Base-by-base conservation (phyloP, 2,888 invertebrate genomes). In the Geotrupes spiniger region DNA sequence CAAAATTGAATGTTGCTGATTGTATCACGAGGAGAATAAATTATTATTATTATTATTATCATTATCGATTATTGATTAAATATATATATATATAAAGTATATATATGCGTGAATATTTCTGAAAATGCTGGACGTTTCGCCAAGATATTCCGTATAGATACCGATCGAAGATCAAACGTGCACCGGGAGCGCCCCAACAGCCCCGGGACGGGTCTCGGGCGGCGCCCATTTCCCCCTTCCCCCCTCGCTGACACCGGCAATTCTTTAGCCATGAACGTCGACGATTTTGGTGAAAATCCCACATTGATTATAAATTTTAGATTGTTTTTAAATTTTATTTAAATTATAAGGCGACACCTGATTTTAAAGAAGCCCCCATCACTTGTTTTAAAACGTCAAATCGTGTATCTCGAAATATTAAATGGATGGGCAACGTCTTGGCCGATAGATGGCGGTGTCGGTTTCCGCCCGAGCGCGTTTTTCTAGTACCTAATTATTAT, bases 51-150 rank as follows among this genome's bases (percentile, higher is more conserved):
- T 17, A 51, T 51, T 51, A 46, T 48, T 37, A 48, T 41, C 41
- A 46, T 50, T 50, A 43, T 16, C 45, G 16, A 46, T 46, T 36
- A 46, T 42, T 21, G 21, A 21, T 21, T 21, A 21, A 21, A 21
- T 21, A 4, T 21, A 21, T 21, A 21, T 21, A 21, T 21, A 21
- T 21, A 21, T n/a, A n/a, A n/a, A 21, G 6, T 21, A 21, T 21
- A 21, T 21, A 21, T 21, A 21, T 21, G 15, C 15, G 15, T 12
- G 33, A 33, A 33, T 33, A 33, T 33, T 33, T 12, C 33, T 10
- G 36, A 40, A 46, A 53, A 53, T 52, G 58, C 56, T 58, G 58
- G 54, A 58, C 58, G 56, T 58, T 56, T 57, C 53, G 49, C 42
- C 36, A 39, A 44, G 36, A 51, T 50, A 50, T 50, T 50, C 33